A percentile compares a stretch with the other conserved stretches of the same genome.
Evolutionary conservation across 2,797 vertebrate species (phyloP).

Genomic region (Tinamus major): DNA sequence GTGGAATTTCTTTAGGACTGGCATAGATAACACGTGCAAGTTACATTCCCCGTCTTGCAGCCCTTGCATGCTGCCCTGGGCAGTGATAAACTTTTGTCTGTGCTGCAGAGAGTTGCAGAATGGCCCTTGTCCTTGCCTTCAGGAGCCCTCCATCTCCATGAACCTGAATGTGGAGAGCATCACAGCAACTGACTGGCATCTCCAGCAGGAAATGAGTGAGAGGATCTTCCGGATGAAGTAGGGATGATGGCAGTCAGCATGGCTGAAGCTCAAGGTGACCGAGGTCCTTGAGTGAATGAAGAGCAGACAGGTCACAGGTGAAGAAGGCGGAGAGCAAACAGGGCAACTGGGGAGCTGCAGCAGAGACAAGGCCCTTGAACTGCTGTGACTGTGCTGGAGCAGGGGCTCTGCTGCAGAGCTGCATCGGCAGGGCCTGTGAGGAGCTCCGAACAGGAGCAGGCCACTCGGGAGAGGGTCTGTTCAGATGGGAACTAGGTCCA

Average conservation of each 20-base stretch:
- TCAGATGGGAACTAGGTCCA: too few species aligned
- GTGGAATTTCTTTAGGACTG: background rate
- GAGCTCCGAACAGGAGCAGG: background rate
- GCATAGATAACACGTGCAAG: background rate
- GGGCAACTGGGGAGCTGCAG: background rate
- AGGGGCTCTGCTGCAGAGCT: background rate
- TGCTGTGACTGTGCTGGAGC: background rate
- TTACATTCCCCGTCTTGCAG: background rate
- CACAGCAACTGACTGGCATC: background rate
- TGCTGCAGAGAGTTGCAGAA: background rate
- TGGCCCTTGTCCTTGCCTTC: background rate
- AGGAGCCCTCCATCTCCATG: background rate
- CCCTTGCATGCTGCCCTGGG: background rate
- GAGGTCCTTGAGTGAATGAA: background rate
- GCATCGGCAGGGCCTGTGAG: background rate
- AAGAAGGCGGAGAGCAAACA: background rate
- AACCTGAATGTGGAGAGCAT: background rate
- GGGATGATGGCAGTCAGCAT: background rate
- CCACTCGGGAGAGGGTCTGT: background rate
- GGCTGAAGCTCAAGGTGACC: background rate
- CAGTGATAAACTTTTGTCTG: background rate
- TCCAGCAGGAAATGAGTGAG: background rate
- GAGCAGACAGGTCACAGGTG: accelerated
- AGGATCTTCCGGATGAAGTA: background rate
- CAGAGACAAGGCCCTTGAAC: background rate